Evolutionary conservation across 2,797 vertebrate species (phyloP).

Genomic region (Hyperoplus lanceolatus): DNA sequence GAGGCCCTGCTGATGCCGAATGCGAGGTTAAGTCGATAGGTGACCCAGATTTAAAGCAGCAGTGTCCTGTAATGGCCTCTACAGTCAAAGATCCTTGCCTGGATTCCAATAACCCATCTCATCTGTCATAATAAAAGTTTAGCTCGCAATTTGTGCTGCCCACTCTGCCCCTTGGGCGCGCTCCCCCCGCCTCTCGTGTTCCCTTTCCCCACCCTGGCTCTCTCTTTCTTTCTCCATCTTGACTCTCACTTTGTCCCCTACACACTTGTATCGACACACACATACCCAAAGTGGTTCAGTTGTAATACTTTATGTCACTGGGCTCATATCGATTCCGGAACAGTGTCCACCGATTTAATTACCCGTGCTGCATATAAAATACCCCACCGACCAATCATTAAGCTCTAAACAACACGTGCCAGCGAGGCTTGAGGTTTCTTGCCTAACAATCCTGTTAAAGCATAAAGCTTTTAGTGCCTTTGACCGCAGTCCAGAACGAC

Average conservation of each 20-base stretch:
- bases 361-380: constrained; percentile 75
- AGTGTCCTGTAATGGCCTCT: constrained; percentile 75
- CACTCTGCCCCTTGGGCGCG: constrained; percentile 25
- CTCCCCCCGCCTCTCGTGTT: constrained; percentile 45
- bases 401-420: constrained; percentile 45
- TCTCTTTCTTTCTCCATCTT: not conserved
- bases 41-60: constrained; percentile 80
- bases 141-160: constrained; percentile 72
- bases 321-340: constrained; percentile 73
- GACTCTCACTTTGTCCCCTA: constrained; percentile 32
- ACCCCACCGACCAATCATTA: constrained; percentile 61
- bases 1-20: constrained; percentile 73
- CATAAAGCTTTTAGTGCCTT: constrained; percentile 72
- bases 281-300: constrained; percentile 23
- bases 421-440: constrained; percentile 57
- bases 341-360: constrained; percentile 74
- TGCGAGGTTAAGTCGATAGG: constrained; percentile 80
- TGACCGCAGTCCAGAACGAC: constrained; percentile 58
- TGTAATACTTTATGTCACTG: constrained; percentile 61
- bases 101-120: constrained; percentile 78
- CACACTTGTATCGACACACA: constrained; percentile 18
- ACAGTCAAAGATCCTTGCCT: constrained; percentile 74
- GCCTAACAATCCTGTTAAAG: constrained; percentile 67
- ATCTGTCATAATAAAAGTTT: constrained; percentile 80
- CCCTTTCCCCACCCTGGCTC: constrained; percentile 32